These are phyloP conservation scores for Trichosurus vulpecula DNA, from an alignment of 2,797 vertebrate species.

Conservation along the genomic window DNA sequence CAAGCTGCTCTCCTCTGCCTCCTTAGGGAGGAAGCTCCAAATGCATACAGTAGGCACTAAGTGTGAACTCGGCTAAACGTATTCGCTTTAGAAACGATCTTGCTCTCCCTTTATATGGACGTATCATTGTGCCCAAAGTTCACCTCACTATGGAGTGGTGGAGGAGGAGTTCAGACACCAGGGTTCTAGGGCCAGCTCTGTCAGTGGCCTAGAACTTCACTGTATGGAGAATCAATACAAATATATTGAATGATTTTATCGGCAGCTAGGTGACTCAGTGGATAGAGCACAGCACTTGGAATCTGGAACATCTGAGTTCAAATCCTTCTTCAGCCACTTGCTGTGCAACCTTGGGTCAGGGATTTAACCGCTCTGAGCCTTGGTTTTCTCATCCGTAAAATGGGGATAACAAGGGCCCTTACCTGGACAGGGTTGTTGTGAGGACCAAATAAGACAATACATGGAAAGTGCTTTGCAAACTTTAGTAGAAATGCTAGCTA, in stretches of 20 bases:
- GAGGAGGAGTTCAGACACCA: not conserved
- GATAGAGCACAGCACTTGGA: not conserved
- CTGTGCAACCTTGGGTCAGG: not conserved
- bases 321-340: not conserved
- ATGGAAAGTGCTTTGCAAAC: not conserved
- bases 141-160: not conserved
- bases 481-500: no score
- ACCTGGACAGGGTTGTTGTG: not conserved
- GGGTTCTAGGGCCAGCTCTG: not conserved
- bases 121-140: not conserved
- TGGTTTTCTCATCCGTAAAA: not conserved
- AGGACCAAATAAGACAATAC: not conserved
- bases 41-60: not conserved
- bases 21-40: not conserved
- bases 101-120: not conserved
- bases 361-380: not conserved
- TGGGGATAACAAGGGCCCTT: not conserved
- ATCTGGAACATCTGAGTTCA: not conserved
- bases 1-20: not conserved
- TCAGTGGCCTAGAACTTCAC: not conserved
- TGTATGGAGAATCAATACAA: not conserved
- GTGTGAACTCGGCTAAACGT: not conserved
- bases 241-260: not conserved
- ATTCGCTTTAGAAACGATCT: not conserved
- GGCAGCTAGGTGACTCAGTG: not conserved